These are phyloP conservation scores for Sanderia malayensis DNA, from an alignment of 30 jellyfish, hydroid and myxozoan species.

Conservation along the genomic window DNA sequence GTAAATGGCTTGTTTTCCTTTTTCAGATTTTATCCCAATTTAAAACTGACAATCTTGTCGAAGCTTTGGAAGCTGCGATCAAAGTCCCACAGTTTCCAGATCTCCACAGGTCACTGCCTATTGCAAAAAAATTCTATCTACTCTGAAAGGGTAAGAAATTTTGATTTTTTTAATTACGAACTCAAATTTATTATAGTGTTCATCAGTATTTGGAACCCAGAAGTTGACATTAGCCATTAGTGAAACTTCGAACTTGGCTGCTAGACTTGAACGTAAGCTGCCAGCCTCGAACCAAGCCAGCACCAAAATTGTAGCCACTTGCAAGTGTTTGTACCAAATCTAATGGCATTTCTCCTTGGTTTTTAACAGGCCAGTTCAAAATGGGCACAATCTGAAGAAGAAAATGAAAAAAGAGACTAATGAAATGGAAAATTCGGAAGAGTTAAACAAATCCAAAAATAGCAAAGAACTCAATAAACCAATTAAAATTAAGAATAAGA, in stretches of 20 bases:
- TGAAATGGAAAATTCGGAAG: neutral
- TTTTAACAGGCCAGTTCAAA: neutral
- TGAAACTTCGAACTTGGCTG: too few relatives aligned
- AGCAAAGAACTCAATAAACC: neutral
- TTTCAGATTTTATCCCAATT: neutral
- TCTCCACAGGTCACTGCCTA: conserved; percentile 59
- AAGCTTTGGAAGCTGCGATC: conserved; percentile 24
- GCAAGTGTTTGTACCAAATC: too few relatives aligned
- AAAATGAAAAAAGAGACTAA: neutral
- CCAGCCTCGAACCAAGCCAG: too few relatives aligned
- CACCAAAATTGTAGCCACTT: too few relatives aligned
- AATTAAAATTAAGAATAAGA: too few relatives aligned
- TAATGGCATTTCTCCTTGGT: neutral
- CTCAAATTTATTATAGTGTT: too few relatives aligned
- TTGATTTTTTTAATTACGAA: too few relatives aligned
- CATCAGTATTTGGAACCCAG: too few relatives aligned
- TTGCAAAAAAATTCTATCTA: conserved; percentile 14
- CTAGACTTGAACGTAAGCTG: too few relatives aligned
- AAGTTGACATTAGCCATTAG: too few relatives aligned
- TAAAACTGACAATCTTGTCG: conserved; percentile 9
- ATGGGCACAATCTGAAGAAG: neutral
- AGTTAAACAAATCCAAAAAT: neutral
- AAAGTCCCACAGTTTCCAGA: conserved; percentile 46
- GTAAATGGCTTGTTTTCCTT: too few relatives aligned
- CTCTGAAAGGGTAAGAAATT: conserved; percentile 25